These are phyloP conservation scores for Nautilus pompilius DNA, from an alignment of 1,140 invertebrate species.

Conservation along the genomic window DNA sequence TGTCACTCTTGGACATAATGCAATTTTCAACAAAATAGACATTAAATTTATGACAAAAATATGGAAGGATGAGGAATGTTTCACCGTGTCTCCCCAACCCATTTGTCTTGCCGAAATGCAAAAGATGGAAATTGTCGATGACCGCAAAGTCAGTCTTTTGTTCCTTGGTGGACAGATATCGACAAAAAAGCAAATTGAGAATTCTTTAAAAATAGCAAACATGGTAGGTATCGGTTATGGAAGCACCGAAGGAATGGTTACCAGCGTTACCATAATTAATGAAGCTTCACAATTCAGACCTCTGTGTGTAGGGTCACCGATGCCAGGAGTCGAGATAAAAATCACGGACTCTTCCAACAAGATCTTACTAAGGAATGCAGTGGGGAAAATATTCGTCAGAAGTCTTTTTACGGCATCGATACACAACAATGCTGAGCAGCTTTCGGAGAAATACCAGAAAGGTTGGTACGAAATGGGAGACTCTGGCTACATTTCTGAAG, in stretches of 20 bases:
- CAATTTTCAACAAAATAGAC: background rate
- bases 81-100: background rate
- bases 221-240: background rate
- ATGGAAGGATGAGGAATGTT: background rate
- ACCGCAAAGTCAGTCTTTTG: background rate
- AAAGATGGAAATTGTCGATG: background rate
- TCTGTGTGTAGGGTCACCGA: background rate
- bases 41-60: background rate
- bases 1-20: background rate
- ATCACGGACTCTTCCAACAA: background rate
- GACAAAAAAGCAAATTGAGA: background rate
- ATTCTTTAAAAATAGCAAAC: background rate
- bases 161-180: background rate
- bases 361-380: background rate
- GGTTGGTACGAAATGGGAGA: constrained; percentile 4
- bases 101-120: background rate
- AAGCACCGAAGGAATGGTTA: background rate
- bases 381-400: background rate
- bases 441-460: background rate
- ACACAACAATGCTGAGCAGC: background rate
- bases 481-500: background rate
- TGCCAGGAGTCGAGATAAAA: background rate
- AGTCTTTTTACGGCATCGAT: background rate
- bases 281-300: background rate
- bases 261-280: background rate